Percentiles rank a stretch among this genome's conserved stretches.
phyloP scores from a whole-genome alignment of 2,113 vertebrate genomes.

The Amblyopsis rosae region DNA sequence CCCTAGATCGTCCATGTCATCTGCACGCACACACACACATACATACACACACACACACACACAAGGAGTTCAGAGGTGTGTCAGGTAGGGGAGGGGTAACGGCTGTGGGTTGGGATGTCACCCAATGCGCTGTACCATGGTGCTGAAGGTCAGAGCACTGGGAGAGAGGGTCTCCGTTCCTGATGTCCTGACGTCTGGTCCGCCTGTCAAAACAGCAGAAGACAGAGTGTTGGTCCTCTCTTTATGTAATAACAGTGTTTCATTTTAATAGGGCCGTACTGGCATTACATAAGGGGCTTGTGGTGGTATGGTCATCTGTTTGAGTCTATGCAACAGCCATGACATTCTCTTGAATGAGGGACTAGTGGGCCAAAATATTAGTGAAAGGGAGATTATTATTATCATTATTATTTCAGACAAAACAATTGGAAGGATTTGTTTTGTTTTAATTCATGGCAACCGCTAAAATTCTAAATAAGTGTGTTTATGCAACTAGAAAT shows the following conservation, averaged over 20 bases:
- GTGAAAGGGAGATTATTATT: too few relatives aligned
- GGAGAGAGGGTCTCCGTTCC: slow-evolving; percentile 95
- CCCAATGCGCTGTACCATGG: slow-evolving; percentile 78
- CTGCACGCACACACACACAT: slow-evolving; percentile 64
- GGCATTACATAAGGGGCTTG: background rate
- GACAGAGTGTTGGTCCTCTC: background rate
- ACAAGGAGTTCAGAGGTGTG: background rate
- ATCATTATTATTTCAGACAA: too few relatives aligned
- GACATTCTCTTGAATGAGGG: too few relatives aligned
- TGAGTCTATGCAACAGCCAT: too few relatives aligned
- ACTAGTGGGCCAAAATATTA: too few relatives aligned
- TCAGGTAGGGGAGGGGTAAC: background rate
- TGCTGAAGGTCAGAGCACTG: slow-evolving; percentile 97
- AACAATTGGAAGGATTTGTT: too few relatives aligned
- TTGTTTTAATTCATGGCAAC: too few relatives aligned
- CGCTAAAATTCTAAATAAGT: too few relatives aligned
- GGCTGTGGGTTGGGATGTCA: too few relatives aligned
- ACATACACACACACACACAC: slow-evolving; percentile 15
- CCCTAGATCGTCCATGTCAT: slow-evolving; percentile 78
- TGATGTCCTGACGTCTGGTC: slow-evolving; percentile 93
- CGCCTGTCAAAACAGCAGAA: slow-evolving; percentile 75
- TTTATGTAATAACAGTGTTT: background rate
- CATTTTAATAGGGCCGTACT: background rate
- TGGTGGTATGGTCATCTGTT: background rate
- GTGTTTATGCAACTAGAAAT: too few relatives aligned